These are phyloP conservation scores for Drosophila persimilis DNA, from an alignment of 1,140 invertebrate genomes.

Conservation along the genomic window DNA sequence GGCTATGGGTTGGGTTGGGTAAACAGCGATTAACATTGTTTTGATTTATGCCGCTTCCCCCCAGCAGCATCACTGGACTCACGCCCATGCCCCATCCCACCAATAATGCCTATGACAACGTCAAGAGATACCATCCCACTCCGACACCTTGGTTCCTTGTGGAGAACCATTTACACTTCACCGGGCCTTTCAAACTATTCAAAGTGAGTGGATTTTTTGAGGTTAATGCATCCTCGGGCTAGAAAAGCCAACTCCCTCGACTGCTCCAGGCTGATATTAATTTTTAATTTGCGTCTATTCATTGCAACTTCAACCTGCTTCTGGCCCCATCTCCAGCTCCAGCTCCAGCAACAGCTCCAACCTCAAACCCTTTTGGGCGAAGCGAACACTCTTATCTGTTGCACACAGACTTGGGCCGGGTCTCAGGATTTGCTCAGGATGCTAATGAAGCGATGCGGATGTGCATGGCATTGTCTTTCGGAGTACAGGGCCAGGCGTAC, in stretches of 20 bases:
- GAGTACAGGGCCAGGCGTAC: constrained; percentile 9
- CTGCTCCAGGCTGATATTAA: constrained; percentile 73
- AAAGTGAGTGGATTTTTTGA: constrained; percentile 58
- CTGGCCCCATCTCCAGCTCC: constrained; percentile 5
- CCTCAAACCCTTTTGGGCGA: too few relatives aligned
- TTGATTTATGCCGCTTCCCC: constrained; percentile 51
- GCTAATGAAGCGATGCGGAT: constrained; percentile 56
- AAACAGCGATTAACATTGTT: constrained; percentile 56
- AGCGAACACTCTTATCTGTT: constrained; percentile 63
- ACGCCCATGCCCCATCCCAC: too few relatives aligned
- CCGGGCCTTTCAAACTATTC: constrained; percentile 65
- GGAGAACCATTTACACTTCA: constrained; percentile 28
- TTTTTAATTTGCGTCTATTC: constrained; percentile 74
- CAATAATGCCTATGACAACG: constrained; percentile 43
- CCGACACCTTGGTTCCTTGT: not conserved
- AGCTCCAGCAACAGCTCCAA: constrained; percentile 1
- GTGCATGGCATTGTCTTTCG: constrained; percentile 50
- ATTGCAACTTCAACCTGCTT: constrained; percentile 20
- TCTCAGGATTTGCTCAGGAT: constrained; percentile 25
- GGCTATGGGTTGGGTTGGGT: constrained; percentile 31
- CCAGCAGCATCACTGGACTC: not conserved
- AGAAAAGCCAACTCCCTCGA: constrained; percentile 41
- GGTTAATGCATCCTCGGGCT: constrained; percentile 79
- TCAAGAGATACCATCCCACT: not conserved
- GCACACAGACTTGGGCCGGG: constrained; percentile 63